Evolutionary conservation across 2,888 invertebrate genomes (phyloP).

Genomic region (Trisateles emortualis): DNA sequence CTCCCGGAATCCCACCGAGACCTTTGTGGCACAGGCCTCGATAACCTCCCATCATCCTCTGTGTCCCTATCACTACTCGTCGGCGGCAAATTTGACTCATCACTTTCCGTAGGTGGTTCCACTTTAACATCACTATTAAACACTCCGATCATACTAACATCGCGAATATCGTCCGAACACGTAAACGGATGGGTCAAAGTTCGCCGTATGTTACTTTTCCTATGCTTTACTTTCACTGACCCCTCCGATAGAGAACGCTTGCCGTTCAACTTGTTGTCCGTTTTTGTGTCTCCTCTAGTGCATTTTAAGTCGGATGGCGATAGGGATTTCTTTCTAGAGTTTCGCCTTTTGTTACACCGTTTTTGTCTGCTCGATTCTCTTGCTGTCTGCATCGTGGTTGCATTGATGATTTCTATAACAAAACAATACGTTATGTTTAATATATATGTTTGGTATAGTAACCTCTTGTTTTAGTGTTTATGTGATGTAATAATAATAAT

Average conservation of each 20-base stretch:
- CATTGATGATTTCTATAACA: slow-evolving; percentile 75
- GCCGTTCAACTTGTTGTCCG: slow-evolving; percentile 72
- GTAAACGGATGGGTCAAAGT: slow-evolving; percentile 83
- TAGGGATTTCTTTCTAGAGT: slow-evolving; percentile 83
- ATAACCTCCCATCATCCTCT: slow-evolving; percentile 77
- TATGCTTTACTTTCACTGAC: slow-evolving; percentile 81
- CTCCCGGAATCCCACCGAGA: slow-evolving; percentile 83
- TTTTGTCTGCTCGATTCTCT: slow-evolving; percentile 81
- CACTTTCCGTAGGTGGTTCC: slow-evolving; percentile 73
- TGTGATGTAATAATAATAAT: too few relatives aligned
- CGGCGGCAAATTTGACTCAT: slow-evolving; percentile 80
- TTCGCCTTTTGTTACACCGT: slow-evolving; percentile 79
- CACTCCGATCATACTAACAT: slow-evolving; percentile 70
- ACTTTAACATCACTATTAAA: slow-evolving; percentile 70
- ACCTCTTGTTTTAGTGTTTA: neutral
- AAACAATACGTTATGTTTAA: slow-evolving; percentile 23
- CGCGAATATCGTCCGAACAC: slow-evolving; percentile 68
- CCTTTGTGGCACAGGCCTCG: slow-evolving; percentile 64
- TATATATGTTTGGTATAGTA: too few relatives aligned
- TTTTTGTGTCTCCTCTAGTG: slow-evolving; percentile 66
- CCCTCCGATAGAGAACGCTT: slow-evolving; percentile 81
- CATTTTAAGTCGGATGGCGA: slow-evolving; percentile 82
- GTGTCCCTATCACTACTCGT: slow-evolving; percentile 84
- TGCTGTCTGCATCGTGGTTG: slow-evolving; percentile 78
- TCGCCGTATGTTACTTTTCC: slow-evolving; percentile 81